A percentile compares a stretch with the other conserved stretches of the same genome.
phyloP scores from a whole-genome alignment of 1,140 invertebrate genomes.

The Thalassaphorura encarpata region DNA sequence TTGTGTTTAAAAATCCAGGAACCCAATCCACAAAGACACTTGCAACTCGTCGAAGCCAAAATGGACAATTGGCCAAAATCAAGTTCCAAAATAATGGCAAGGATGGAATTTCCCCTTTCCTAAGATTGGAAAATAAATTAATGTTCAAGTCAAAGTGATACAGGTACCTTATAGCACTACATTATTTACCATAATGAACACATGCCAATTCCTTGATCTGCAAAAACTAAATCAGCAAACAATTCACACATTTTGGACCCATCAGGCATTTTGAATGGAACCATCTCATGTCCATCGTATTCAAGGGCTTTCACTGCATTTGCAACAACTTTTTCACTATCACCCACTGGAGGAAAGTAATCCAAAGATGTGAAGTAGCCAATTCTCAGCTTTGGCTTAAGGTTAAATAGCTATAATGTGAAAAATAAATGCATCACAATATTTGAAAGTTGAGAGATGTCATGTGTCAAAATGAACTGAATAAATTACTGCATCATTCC shows the following conservation, averaged over 20 bases:
- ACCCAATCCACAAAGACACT: too few species aligned
- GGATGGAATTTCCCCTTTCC: slow-evolving; percentile 1
- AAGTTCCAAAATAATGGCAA: not conserved
- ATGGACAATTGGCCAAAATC: not conserved
- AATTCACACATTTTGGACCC: slow-evolving; percentile 24
- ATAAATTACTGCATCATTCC: slow-evolving; percentile 19
- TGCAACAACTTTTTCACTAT: slow-evolving; percentile 34
- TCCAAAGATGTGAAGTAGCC: slow-evolving; percentile 37
- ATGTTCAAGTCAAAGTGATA: not conserved
- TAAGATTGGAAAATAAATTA: not conserved
- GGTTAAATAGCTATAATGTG: slow-evolving; percentile 10
- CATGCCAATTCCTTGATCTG: slow-evolving; percentile 22
- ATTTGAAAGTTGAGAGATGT: too few species aligned
- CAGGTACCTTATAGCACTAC: not conserved
- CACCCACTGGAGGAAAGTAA: slow-evolving; percentile 36
- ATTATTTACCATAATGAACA: slow-evolving; percentile 18
- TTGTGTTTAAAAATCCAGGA: too few species aligned
- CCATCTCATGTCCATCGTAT: slow-evolving; percentile 34
- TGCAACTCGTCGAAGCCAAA: not conserved
- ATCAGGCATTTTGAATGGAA: slow-evolving; percentile 34
- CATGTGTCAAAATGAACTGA: too few species aligned
- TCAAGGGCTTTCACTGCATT: slow-evolving; percentile 34
- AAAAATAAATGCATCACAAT: not conserved
- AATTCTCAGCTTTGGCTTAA: slow-evolving; percentile 32
- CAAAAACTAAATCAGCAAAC: slow-evolving; percentile 22